Percentiles rank a stretch among this genome's conserved stretches.
These are phyloP conservation scores for Troilus luridus DNA, from an alignment of 2,888 invertebrate species.

Conservation along the genomic window DNA sequence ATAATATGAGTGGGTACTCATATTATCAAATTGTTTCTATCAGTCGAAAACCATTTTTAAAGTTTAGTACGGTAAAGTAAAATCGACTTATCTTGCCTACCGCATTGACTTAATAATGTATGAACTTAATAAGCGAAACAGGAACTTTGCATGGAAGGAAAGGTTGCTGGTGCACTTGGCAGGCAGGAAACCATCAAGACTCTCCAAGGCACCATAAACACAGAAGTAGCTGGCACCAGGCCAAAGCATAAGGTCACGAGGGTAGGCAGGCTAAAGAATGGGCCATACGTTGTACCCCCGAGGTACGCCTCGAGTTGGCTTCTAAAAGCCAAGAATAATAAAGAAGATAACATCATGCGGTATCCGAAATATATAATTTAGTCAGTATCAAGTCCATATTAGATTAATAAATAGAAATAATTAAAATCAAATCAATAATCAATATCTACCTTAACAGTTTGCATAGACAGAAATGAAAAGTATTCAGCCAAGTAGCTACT, in stretches of 20 bases:
- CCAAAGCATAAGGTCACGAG: slow-evolving; percentile 8
- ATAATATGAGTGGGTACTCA: no score
- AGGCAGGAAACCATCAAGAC: slow-evolving; percentile 16
- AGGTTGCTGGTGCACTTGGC: slow-evolving; percentile 23
- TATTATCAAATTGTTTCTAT: no score
- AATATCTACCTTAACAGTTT: no score
- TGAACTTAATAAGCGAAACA: slow-evolving; percentile 15
- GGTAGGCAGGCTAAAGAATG: neutral
- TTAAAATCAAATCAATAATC: no score
- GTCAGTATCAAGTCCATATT: no score
- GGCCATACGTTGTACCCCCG: neutral
- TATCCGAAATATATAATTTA: no score
- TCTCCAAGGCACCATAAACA: slow-evolving; percentile 21
- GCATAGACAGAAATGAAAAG: no score
- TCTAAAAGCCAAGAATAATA: neutral
- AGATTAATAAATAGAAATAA: no score
- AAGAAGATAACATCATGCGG: neutral
- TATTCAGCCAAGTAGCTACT: no score
- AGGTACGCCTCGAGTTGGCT: neutral
- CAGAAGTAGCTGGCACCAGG: slow-evolving; percentile 26
- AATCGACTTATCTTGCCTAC: neutral
- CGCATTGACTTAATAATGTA: slow-evolving; percentile 16
- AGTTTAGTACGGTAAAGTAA: no score
- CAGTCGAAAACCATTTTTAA: no score
- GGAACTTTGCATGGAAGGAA: slow-evolving; percentile 19